Evolutionary conservation across 2,797 vertebrate genomes (phyloP), one percentile per base, ranked within the genome.

Genomic region (Lepilemur septentrionalis): DNA sequence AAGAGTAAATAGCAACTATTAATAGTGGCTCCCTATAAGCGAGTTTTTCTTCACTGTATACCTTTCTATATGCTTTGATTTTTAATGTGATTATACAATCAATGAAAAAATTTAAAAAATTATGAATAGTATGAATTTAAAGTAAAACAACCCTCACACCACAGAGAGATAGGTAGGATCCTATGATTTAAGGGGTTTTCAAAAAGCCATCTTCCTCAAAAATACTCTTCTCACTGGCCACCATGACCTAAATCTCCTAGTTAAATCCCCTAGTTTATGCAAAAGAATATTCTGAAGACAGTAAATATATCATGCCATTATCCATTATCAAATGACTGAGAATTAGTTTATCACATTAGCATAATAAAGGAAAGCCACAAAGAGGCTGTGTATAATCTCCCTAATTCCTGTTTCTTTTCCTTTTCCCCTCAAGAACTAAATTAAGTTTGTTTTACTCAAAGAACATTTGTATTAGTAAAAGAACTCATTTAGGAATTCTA

Each of bases 401-500:
- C 38, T 93, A 48, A 93, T 84, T 91, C 43, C 78, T 69, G 43
- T 89, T 92, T 91, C 92, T 95, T 96, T 86, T 79, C 89, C 83
- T 90, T 92, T 97, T 89, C 38, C 87, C 79, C 70, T 94, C 61
- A n/a, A 96, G 72, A 94, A 94, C 93, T 94, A 96, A 95, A 96
- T 89, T 76, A 85, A 96, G 83, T 95, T 90, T 96, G 69, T 79
- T 96, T 92, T 91, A 92, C 69, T 97, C 92, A 97, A 97, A 97
- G 94, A 94, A 93, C 80, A 61, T 95, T 72, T 98, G 73, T 96
- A 91, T 86, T 93, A 70, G 55, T 92, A 92, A 96, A 97, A 97
- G 88, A 92, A 93, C 79, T 94, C 95, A 89, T 97, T 97, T 93
- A 95, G 78, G 90, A 88, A 85, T 79, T 84, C 63, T 18, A 63